Evolutionary conservation across 2,113 vertebrate species (phyloP).

Genomic region (Morone saxatilis): DNA sequence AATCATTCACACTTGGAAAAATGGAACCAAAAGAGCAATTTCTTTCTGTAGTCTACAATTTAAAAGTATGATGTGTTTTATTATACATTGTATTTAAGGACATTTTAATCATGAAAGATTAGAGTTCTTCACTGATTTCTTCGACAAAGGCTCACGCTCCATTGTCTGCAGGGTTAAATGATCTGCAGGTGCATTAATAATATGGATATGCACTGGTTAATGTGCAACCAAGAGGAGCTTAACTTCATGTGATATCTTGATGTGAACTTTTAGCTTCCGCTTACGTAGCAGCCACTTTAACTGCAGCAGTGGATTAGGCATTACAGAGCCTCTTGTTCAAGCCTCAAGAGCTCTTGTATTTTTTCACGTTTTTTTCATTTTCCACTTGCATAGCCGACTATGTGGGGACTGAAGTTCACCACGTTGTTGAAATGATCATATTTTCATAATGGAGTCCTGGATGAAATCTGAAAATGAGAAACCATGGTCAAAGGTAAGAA

Average conservation of each 20-base stretch:
- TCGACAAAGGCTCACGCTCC: not conserved
- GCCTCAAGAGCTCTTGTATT: conserved; percentile 13
- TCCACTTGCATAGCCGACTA: conserved; percentile 39
- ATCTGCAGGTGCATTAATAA: conserved; percentile 40
- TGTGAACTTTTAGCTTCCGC: conserved; percentile 69
- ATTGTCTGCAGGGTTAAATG: not conserved
- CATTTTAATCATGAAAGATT: not conserved
- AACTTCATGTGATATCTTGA: conserved; percentile 67
- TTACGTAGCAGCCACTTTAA: conserved; percentile 60
- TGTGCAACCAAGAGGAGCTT: conserved; percentile 67
- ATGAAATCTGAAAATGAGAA: conserved; percentile 24
- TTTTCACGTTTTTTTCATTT: not conserved
- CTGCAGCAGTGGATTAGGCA: conserved; percentile 67
- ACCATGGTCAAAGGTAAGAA: conserved; percentile 68
- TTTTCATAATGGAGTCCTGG: conserved; percentile 52
- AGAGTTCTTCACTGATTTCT: not conserved
- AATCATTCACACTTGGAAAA: too few species aligned
- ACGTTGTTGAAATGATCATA: not conserved
- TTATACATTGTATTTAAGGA: too few species aligned
- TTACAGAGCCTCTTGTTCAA: conserved; percentile 58
- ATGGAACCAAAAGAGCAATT: too few species aligned
- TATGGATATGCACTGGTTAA: conserved; percentile 71
- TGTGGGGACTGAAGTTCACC: conserved; percentile 14
- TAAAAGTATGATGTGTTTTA: too few species aligned
- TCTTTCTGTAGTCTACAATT: too few species aligned